Evolutionary conservation across 2,797 vertebrate genomes (phyloP).

Genomic region (Scolopax rusticola): DNA sequence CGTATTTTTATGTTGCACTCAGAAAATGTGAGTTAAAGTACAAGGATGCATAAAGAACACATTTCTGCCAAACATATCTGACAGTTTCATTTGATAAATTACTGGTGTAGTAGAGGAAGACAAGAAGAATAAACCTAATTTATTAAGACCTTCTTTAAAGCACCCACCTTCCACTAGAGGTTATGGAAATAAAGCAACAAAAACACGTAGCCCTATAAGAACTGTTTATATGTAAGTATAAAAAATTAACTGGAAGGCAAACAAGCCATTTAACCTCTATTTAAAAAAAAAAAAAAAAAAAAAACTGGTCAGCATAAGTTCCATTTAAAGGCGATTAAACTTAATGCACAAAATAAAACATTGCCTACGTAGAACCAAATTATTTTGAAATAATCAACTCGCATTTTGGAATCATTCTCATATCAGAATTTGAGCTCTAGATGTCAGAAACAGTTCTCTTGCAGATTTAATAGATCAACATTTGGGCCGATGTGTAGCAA

Average conservation of each 20-base stretch:
- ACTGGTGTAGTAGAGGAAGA: neutral
- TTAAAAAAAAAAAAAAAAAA: neutral
- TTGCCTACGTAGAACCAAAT: neutral
- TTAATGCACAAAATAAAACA: neutral
- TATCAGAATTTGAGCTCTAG: neutral
- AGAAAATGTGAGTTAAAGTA: neutral
- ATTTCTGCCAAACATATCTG: neutral
- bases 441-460: neutral
- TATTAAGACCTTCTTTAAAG: constrained; percentile 23
- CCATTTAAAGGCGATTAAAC: neutral
- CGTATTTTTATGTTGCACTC: neutral
- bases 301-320: neutral
- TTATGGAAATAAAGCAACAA: constrained; percentile 9
- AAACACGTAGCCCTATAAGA: neutral
- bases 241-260: neutral
- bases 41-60: neutral
- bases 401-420: neutral
- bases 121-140: constrained; percentile 20
- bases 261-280: neutral
- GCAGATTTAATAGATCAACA: neutral
- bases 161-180: neutral
- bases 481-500: neutral
- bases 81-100: constrained; percentile 24
- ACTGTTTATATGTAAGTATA: neutral
- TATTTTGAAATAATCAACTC: neutral